These are phyloP conservation scores for Rhorus exstirpatorius DNA, from an alignment of 2,888 invertebrate genomes.

Conservation along the genomic window DNA sequence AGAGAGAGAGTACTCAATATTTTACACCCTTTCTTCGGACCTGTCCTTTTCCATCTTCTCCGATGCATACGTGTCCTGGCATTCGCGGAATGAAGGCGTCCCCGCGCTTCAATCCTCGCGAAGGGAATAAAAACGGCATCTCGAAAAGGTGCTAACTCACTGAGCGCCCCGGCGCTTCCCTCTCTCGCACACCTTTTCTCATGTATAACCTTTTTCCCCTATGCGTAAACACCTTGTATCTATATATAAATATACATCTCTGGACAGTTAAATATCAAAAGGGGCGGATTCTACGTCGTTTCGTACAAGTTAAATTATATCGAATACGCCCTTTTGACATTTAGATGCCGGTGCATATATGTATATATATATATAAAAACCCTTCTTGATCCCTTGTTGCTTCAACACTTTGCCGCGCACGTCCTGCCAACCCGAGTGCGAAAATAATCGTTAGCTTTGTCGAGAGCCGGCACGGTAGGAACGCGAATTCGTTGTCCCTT, in stretches of 20 bases:
- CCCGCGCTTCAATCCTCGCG: slow-evolving; percentile 71
- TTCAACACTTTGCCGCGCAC: slow-evolving; percentile 40
- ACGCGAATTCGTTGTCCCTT: slow-evolving; percentile 66
- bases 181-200: slow-evolving; percentile 38
- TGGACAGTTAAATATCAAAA: slow-evolving; percentile 3
- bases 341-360: slow-evolving; percentile 1
- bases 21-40: slow-evolving; percentile 50
- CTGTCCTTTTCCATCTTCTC: slow-evolving; percentile 54
- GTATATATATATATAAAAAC: no score
- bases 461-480: slow-evolving; percentile 73
- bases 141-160: slow-evolving; percentile 75
- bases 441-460: slow-evolving; percentile 82
- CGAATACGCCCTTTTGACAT: slow-evolving; percentile 14
- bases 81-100: slow-evolving; percentile 76
- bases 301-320: slow-evolving; percentile 14
- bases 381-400: slow-evolving; percentile 37
- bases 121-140: slow-evolving; percentile 69
- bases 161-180: slow-evolving; percentile 67
- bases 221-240: slow-evolving; percentile 7
- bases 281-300: background rate
- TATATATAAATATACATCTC: background rate
- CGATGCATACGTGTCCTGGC: slow-evolving; percentile 60
- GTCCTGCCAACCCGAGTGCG: slow-evolving; percentile 74
- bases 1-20: slow-evolving; percentile 56
- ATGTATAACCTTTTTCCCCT: slow-evolving; percentile 47